These are phyloP conservation scores for Chlorospingus flavigularis DNA, from an alignment of 2,797 vertebrate species.

Conservation along the genomic window DNA sequence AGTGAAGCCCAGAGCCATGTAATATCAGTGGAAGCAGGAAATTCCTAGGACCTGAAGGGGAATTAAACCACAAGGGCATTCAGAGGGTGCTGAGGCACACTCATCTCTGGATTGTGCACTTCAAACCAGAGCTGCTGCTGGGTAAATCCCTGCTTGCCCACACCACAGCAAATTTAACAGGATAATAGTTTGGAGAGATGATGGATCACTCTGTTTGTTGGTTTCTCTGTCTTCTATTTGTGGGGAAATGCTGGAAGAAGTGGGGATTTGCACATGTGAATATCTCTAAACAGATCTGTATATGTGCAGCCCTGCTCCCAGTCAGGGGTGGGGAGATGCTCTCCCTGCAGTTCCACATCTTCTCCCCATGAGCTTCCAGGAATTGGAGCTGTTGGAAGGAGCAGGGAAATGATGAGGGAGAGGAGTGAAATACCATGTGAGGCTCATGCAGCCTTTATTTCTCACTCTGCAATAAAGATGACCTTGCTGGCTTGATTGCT, in stretches of 20 bases:
- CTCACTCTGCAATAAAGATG: background rate
- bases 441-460: background rate
- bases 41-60: background rate
- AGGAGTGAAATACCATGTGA: background rate
- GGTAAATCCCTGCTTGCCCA: background rate
- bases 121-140: background rate
- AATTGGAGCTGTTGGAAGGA: background rate
- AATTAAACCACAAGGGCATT: background rate
- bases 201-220: background rate
- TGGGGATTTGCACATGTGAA: background rate
- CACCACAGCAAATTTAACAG: background rate
- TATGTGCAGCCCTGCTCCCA: background rate
- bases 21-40: background rate
- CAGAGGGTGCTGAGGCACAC: fast-evolving
- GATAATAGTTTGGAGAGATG: background rate
- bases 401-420: background rate
- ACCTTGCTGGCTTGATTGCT: background rate
- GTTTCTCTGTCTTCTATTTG: background rate
- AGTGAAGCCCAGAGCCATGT: background rate
- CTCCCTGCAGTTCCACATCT: background rate
- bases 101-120: background rate
- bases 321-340: background rate
- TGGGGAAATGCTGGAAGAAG: background rate
- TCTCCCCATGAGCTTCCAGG: background rate
- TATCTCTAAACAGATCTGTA: background rate